Evolutionary conservation across 2,888 invertebrate genomes (phyloP).

Genomic region (Physocephala rufipes): DNA sequence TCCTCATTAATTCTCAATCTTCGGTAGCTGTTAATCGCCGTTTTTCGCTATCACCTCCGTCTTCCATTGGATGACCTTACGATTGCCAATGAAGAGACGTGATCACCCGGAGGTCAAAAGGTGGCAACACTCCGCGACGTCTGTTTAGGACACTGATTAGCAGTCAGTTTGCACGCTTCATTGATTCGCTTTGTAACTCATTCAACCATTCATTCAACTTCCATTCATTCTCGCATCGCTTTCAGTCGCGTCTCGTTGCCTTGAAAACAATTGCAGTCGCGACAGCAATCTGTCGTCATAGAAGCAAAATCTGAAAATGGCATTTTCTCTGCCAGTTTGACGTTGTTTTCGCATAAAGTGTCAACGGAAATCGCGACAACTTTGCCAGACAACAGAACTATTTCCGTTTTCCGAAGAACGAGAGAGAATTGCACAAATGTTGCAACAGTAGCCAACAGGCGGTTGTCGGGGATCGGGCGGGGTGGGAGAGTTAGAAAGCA

Average conservation of each 20-base stretch:
- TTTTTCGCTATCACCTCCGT: not conserved
- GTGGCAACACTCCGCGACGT: conserved; percentile 19
- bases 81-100: not conserved
- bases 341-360: conserved; percentile 17
- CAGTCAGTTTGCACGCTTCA: conserved; percentile 35
- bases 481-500: not conserved
- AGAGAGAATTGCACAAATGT: not conserved
- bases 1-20: conserved; percentile 33
- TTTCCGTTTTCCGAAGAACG: conserved; percentile 20
- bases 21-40: conserved; percentile 10
- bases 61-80: not conserved
- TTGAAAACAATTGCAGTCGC: too few relatives aligned
- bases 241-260: not conserved
- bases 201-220: conserved; percentile 11
- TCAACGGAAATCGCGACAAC: conserved; percentile 31
- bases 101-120: conserved; percentile 19
- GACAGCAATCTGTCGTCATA: not conserved
- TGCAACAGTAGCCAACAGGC: not conserved
- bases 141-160: conserved; percentile 35
- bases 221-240: not conserved
- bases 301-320: conserved; percentile 18
- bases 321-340: not conserved
- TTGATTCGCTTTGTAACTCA: conserved; percentile 4
- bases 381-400: conserved; percentile 27
- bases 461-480: not conserved